These are phyloP conservation scores for Lepidurus arcticus DNA, from an alignment of 1,140 invertebrate species.

Conservation along the genomic window DNA sequence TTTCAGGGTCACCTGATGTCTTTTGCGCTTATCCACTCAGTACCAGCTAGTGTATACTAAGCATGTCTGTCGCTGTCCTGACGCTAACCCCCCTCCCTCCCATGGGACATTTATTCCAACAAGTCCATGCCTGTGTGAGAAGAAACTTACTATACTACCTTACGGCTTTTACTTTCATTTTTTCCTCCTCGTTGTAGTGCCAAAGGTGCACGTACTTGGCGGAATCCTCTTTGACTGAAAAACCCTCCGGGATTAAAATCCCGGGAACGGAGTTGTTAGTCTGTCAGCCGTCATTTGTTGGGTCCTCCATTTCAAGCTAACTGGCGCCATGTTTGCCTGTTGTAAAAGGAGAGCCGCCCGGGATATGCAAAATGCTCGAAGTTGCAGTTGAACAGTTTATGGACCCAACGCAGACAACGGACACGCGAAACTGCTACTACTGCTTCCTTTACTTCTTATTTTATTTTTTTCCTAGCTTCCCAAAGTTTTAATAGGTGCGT, in stretches of 20 bases:
- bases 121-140: no score
- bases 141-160: no score
- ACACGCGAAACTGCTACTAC: not conserved
- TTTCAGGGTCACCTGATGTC: no score
- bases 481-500: not conserved
- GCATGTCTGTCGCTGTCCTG: no score
- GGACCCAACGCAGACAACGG: not conserved
- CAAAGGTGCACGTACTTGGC: not conserved
- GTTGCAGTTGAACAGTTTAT: not conserved
- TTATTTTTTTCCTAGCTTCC: not conserved
- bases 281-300: slow-evolving; percentile 7
- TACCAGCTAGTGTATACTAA: no score
- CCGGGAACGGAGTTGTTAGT: not conserved
- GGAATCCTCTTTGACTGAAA: not conserved
- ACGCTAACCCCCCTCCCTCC: no score
- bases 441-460: not conserved
- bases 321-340: not conserved
- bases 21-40: no score
- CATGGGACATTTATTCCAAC: no score
- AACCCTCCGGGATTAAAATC: not conserved
- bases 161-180: not conserved
- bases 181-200: not conserved
- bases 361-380: not conserved
- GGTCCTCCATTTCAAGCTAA: not conserved
- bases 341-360: not conserved